Conservation (phyloP, 2,113 vertebrate species). For the Plecotus auritus region DNA sequence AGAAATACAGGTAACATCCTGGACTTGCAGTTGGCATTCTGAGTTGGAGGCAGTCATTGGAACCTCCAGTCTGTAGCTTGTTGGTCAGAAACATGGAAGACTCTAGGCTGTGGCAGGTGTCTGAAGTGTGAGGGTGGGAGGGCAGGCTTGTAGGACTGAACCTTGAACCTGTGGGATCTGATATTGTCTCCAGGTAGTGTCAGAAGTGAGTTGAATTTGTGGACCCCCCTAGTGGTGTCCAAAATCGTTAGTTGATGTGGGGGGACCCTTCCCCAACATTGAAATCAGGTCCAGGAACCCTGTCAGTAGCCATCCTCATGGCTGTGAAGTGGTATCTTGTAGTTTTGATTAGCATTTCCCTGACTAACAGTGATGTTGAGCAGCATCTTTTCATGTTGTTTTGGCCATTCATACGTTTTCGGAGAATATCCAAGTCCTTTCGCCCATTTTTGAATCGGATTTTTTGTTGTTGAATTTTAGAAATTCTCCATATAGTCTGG, state of each 20-base stretch:
- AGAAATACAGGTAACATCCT: too few species aligned
- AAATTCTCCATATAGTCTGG: background rate
- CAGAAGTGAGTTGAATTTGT: background rate
- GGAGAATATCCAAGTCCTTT: background rate
- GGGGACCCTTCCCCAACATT: background rate
- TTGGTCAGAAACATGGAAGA: background rate
- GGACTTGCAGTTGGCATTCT: too few species aligned
- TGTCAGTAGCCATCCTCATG: background rate
- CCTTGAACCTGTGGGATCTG: background rate
- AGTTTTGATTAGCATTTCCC: conserved; percentile 9
- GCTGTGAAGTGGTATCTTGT: background rate
- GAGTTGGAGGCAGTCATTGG: too few species aligned
- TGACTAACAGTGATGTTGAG: background rate
- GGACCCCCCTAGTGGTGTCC: background rate
- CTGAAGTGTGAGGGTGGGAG: background rate
- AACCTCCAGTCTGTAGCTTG: background rate
- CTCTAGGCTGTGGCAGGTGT: background rate
- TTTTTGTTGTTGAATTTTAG: background rate
- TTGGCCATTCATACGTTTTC: background rate
- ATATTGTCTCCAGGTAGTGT: background rate
- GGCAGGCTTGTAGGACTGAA: background rate
- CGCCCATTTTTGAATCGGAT: background rate
- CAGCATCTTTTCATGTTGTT: background rate
- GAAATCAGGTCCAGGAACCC: background rate
- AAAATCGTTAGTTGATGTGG: background rate